A percentile compares a stretch with the other conserved stretches of the same genome.
Conservation (phyloP, 1,140 invertebrate species). For the Neodiprion lecontei region DNA sequence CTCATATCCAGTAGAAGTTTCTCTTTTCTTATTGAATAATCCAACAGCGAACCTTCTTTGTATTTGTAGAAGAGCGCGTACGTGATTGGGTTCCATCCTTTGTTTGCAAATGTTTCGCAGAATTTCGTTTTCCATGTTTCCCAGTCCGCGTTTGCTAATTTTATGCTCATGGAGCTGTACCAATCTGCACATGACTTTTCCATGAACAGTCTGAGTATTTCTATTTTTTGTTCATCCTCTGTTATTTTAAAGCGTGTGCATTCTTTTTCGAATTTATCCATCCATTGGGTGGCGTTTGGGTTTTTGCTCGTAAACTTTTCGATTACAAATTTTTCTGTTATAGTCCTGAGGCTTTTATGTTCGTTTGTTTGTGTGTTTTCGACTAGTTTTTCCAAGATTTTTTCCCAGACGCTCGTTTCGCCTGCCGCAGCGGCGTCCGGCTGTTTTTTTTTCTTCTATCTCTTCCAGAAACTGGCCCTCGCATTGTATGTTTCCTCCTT, state of each 20-base stretch:
- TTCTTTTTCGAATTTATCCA: slow-evolving; percentile 17
- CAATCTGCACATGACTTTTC: slow-evolving; percentile 18
- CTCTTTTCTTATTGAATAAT: slow-evolving; percentile 32
- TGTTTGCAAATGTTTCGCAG: slow-evolving; percentile 24
- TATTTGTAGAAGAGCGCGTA: slow-evolving; percentile 29
- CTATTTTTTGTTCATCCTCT: not conserved
- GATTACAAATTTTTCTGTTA: slow-evolving; percentile 20
- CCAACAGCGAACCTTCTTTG: slow-evolving; percentile 24
- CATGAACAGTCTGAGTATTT: not conserved
- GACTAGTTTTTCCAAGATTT: slow-evolving; percentile 16
- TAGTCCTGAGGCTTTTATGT: slow-evolving; percentile 4
- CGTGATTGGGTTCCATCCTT: slow-evolving; percentile 20
- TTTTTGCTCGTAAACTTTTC: slow-evolving; percentile 23
- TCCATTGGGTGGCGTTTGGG: slow-evolving; percentile 19
- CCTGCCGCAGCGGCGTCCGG: not conserved
- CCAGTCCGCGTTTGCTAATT: slow-evolving; percentile 11
- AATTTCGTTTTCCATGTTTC: slow-evolving; percentile 25
- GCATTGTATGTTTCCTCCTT: slow-evolving; percentile 18
- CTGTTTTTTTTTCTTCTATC: not conserved
- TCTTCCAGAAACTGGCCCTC: slow-evolving; percentile 15
- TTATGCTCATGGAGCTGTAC: slow-evolving; percentile 23
- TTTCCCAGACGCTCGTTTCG: not conserved
- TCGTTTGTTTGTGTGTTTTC: slow-evolving; percentile 13
- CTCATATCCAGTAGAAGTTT: slow-evolving; percentile 19
- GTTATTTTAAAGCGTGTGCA: slow-evolving; percentile 7